Conservation (phyloP, 2,113 vertebrate species). For the Hippocampus barbouri region DNA sequence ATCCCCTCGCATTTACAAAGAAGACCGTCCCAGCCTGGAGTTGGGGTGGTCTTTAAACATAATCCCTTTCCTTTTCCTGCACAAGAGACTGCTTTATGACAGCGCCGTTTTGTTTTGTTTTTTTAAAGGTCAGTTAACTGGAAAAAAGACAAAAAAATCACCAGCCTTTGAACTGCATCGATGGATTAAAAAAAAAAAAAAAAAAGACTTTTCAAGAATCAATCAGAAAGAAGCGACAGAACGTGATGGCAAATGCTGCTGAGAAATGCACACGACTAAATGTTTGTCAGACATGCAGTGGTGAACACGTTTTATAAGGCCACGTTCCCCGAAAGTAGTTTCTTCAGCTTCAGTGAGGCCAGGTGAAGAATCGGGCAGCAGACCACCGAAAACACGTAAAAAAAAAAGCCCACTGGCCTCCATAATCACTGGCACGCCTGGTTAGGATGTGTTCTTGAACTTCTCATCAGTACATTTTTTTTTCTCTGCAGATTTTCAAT, state of each 20-base stretch:
- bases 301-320: not conserved
- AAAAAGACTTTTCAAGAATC: not conserved
- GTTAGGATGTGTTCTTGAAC: too few relatives aligned
- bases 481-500: too few relatives aligned
- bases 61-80: slow-evolving; percentile 21
- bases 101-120: slow-evolving; percentile 26
- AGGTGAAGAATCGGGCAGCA: too few relatives aligned
- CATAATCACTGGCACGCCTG: too few relatives aligned
- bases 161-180: slow-evolving; percentile 57
- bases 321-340: not conserved
- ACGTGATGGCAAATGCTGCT: not conserved
- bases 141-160: slow-evolving; percentile 50
- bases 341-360: not conserved
- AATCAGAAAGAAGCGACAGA: not conserved
- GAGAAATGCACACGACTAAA: not conserved
- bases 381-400: too few relatives aligned
- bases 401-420: too few relatives aligned
- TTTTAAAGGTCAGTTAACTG: slow-evolving; percentile 59
- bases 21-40: slow-evolving; percentile 38
- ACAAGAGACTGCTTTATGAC: slow-evolving; percentile 53
- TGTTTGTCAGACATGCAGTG: not conserved
- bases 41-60: slow-evolving; percentile 28
- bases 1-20: slow-evolving; percentile 24
- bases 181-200: slow-evolving; percentile 13
- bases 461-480: too few relatives aligned